Evolutionary conservation across 2,797 vertebrate genomes (phyloP), one percentile per base, ranked within the genome.

Genomic region (Sorex maritimensis): DNA sequence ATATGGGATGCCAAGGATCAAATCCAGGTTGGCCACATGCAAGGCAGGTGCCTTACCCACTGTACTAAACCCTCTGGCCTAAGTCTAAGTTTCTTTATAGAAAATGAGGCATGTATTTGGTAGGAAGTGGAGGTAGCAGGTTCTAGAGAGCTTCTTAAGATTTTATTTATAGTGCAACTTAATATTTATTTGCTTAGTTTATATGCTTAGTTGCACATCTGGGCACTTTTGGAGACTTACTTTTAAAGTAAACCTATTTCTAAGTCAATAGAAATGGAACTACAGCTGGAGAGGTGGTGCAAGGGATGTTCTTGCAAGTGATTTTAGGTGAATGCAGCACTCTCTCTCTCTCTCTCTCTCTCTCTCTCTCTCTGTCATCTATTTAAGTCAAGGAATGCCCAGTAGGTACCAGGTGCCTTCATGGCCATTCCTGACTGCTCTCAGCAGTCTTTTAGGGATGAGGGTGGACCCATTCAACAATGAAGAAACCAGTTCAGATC

Each of bases 361-460:
- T 95, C 65, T 94, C 84, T 95, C 69, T 61, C 61, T 95, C 77
- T 38, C 14, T 58, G 1, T 58, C 58, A 4, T 21, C 58, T 61
- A 21, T 61, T 94, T 78, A 80, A 79, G 75, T 73, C 84, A 87
- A 9, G 86, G 91, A 94, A 92, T 94, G 89, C 93, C 81, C 95
- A 89, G 73, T 86, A 92, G 86, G 21, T 49, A 72, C 88, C 86
- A 74, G 77, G 58, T 90, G 49, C 81, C 93, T 95, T 92, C 86
- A 94, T 88, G 89, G 92, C 89, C 92, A 88, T 88, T 92, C 41
- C 86, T 93, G 91, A 92, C 87, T 89, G 96, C 92, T 94, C 74
- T 49, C 77, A 75, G 68, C 72, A 85, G 71, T 79, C 93, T 88
- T 81, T 38, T 38, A 44, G 30, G 86, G 46, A 67, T 88, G 67